Base-by-base conservation (phyloP, 2,797 vertebrate species). In the Australoheros facetus region DNA sequence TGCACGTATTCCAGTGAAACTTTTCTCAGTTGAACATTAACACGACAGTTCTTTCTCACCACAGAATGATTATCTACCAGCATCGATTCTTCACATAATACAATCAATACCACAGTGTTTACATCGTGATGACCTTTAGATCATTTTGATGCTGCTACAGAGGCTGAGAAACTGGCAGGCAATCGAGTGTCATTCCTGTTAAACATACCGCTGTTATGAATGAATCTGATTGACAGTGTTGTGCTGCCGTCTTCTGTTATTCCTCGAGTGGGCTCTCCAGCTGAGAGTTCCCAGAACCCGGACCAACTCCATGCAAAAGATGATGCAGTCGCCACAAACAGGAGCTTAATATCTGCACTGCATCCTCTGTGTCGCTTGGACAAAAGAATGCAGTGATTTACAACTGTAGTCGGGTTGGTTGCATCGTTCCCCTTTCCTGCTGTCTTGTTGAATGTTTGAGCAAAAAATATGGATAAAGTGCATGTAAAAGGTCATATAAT, bases 1-100 rank as follows among this genome's bases (percentile, higher is more conserved):
- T 83, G 89, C 84, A 82, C 53, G 75, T 82, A 59, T 84, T 84
- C 82, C 84, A 89, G 76, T 88, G 64, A 84, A 78, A 71, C 58
- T 45, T 82, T 73, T 80, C 42, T 81, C 66, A 51, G 84, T 73
- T 81, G 73, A 75, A 73, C 32, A 77, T 83, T 45, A 56, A 56
- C 14, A 42, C 64, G 60, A 75, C 56, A 16, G 23, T 42, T 75
- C 34, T 53, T 60, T 66, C 48, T 57, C 16, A 8, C n/a, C 73
- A 73, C 69, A 71, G n/a, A 32, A 69, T 73, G 75, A 84, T 75
- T 39, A 57, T n/a, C 26, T 1, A 51, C 64, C 64, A 69, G 64
- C 64, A 13, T 69, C 11, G 16, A 51, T 69, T 26, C 62, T 26
- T 69, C 26, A 45, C 64, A 51, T 69, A n/a, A 69, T 69, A n/a